These are phyloP conservation scores for Ceyx margarethae DNA, from an alignment of 2,113 vertebrate species.

Conservation along the genomic window DNA sequence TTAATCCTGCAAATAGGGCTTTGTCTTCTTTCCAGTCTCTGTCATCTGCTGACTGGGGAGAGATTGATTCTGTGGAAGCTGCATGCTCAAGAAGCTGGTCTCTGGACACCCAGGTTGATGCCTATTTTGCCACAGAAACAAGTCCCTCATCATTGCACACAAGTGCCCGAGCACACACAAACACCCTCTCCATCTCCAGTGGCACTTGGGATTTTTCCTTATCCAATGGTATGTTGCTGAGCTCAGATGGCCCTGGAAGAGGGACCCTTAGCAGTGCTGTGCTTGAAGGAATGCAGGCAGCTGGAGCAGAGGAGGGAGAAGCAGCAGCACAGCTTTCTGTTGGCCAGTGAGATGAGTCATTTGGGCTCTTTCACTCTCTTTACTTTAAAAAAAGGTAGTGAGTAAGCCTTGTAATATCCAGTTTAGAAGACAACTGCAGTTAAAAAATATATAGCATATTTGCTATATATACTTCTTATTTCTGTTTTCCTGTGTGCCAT, in stretches of 20 bases:
- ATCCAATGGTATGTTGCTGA: background rate
- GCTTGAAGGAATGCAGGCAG: background rate
- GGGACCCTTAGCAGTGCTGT: background rate
- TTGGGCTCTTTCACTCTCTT: background rate
- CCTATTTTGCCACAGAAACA: background rate
- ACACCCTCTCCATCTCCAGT: background rate
- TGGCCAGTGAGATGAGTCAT: background rate
- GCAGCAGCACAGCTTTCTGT: background rate
- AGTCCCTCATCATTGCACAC: accelerated
- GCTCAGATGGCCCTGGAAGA: background rate
- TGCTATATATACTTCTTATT: background rate
- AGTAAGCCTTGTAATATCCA: slow-evolving; percentile 28
- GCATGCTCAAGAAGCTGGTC: accelerated
- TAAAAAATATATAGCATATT: background rate
- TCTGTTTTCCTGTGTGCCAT: background rate
- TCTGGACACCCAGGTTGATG: background rate
- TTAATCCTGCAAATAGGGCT: background rate
- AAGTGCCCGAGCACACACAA: background rate
- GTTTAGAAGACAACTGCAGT: slow-evolving; percentile 28
- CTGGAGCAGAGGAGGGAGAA: background rate
- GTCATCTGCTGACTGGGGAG: background rate
- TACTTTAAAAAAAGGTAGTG: slow-evolving; percentile 38
- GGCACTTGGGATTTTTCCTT: background rate
- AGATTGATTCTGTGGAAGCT: background rate
- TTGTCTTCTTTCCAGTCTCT: background rate